These are phyloP conservation scores for Mesochorus sp. DNA, from an alignment of 2,888 invertebrate genomes.

Conservation along the genomic window DNA sequence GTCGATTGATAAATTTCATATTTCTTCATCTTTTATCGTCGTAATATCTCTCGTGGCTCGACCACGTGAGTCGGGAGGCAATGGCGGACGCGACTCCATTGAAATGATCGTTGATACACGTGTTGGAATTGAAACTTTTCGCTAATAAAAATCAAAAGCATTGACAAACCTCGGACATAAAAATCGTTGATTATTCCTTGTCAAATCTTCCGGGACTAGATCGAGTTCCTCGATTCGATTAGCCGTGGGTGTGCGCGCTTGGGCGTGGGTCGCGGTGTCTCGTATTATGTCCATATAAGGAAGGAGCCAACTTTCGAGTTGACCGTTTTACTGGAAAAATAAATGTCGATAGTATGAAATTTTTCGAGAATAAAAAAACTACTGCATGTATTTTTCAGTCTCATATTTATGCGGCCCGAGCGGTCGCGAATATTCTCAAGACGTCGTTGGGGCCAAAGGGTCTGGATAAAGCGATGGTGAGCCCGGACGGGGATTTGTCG, in stretches of 20 bases:
- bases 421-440: conserved; percentile 93
- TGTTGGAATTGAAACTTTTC: no score
- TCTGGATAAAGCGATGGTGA: conserved; percentile 98
- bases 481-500: conserved; percentile 97
- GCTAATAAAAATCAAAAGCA: no score
- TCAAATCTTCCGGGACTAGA: no score
- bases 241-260: neutral
- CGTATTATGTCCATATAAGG: conserved; percentile 63
- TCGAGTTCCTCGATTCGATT: neutral
- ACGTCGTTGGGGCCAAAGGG: conserved; percentile 99
- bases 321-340: neutral
- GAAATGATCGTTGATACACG: conserved; percentile 31
- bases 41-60: conserved; percentile 10
- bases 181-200: neutral
- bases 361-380: neutral
- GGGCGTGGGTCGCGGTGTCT: neutral
- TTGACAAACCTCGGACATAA: no score
- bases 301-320: neutral
- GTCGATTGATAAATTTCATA: no score
- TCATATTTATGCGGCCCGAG: conserved; percentile 98
- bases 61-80: conserved; percentile 57
- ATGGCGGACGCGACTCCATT: conserved; percentile 43
- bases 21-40: neutral
- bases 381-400: conserved; percentile 85
- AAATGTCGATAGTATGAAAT: neutral